Evolutionary conservation across 2,888 invertebrate species (phyloP), one percentile per base, ranked within the genome.

Genomic region (Dusona sp.): DNA sequence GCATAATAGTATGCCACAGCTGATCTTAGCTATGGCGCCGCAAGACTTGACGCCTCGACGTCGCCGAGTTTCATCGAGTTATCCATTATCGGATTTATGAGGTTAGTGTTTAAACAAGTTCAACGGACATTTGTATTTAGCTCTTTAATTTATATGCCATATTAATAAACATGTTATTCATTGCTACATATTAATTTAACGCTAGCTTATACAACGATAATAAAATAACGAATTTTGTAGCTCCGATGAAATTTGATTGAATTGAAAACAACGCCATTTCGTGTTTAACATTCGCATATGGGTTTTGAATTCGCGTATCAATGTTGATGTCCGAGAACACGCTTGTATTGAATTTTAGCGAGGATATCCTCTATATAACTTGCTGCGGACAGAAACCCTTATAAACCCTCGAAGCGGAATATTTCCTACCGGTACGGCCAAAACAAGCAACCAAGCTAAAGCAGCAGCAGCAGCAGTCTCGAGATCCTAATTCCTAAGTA

Each of bases 401-500:
- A 64, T 82, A 75, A 75, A 79, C 54, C 73, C 82, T 70, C 64
- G 67, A 48, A 67, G 77, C 61, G 77, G 48, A 70, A 84, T 65
- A 77, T 54, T 79, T 61, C 48, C 38, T 45, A 75, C 51, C 68
- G 61, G 75, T 51, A 13, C 36, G 64, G 38, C 36, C 29, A 51
- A 73, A 82, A 68, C 82, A n/a, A 77, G 75, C 82, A n/a, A 68
- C 45, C 61, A 13, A 75, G 61, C 45, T 25, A 51, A 54, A 84
- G 74, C 79, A 75, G 79, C 79, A 79, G 61, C 78, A 67, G 33
- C 33, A 64, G 73, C 73, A 67, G 86, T 74, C 81, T 65, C 81
- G 84, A 57, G 82, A 87, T 87, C 84, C 87, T 84, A 87, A 87
- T 84, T 87, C 79, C 87, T 87, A 87, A 87, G 87, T 88, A 89